Evolutionary conservation across 2,888 invertebrate species (phyloP), one percentile per base, ranked within the genome.

Genomic region (Agriopis marginaria): DNA sequence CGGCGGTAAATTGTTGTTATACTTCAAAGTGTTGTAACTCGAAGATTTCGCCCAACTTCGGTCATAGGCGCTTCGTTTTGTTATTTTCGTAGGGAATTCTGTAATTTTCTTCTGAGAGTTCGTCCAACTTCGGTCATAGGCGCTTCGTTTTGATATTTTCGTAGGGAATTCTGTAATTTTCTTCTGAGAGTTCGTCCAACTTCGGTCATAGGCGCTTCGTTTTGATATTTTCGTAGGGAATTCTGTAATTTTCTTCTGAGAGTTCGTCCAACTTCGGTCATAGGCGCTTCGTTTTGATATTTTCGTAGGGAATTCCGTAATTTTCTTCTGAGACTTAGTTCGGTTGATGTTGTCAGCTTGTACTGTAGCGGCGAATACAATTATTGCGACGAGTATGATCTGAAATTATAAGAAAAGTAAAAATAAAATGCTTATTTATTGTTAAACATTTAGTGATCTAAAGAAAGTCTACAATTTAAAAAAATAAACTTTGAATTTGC

Each of bases 1-100:
- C 6, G 92, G 91, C 0, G 92, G 90, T 23, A 91, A 77, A 23
- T 82, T 82, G 59, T 58, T 66, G 23, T 61, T 59, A 40, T 47
- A 65, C 2, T 60, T 63, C 0, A 23, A 9, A n/a, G 53, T 56
- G 39, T 80, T 82, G 61, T 39, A 77, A 49, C 70, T 77, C 6
- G 76, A 73, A 4, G 77, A 70, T 14, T 75, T 77, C 3, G 79
- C 77, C 85, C 86, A 87, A 66, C 70, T 86, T 11, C 78, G 76
- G 42, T 81, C 78, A 71, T 86, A 82, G 0, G 84, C 75, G 71
- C 78, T 85, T 54, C 86, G 77, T 72, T 87, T 87, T 0, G 74
- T 66, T 70, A 82, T 84, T 51, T 79, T 82, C 3, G 59, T 50
- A 17, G 32, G 42, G 3, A 17, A 32, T 11, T 58, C 56, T n/a